Base-by-base conservation (phyloP, 2,888 invertebrate species). In the Volucella zonaria region DNA sequence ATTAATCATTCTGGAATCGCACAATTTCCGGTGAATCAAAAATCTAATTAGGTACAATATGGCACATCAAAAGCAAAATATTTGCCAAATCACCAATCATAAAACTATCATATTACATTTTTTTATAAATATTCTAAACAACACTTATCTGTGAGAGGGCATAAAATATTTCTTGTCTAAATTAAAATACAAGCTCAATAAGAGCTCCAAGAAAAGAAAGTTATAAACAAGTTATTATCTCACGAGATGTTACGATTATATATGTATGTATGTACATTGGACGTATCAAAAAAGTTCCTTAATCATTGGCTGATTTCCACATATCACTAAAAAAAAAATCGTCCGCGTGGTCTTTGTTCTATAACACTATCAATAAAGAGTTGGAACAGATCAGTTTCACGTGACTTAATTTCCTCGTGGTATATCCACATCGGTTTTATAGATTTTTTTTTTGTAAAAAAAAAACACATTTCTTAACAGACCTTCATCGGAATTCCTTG, bases 401-500 rank as follows among this genome's bases (percentile, higher is more conserved):
- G 31, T 31, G 31, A 31, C 54, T 31, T n/a, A 15, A 14, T 4
- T 40, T 10, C 58, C 58, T 58, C 42, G 18, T 58, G 40, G 58
- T 15, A 38, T 8, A 31, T 31, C 31, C 4, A 6, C 31, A 31
- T 31, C 6, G 31, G 4, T 31, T 31, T 6, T 31, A 6, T 31
- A 31, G 31, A 23, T 23, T 23, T 31, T 31, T 31, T 31, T 31
- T 31, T 11, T 58, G 8, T 3, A 0, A 42, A 3, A n/a, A 6
- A 49, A 14, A 49, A 45, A 31, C n/a, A 43, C 0, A 59, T 15
- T 42, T 38, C 18, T n/a, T 15, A 47, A 56, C 70, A 10, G 18
- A 77, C 77, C 77, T 62, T 70, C 68, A 49, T 38, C 54, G 10
- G 76, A 6, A 8, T 12, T 42, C 15, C 47, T 42, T n/a, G 62